phyloP scores from a whole-genome alignment of 64 coral and sea anemone genomes.

The Stichodactyla mertensii region DNA sequence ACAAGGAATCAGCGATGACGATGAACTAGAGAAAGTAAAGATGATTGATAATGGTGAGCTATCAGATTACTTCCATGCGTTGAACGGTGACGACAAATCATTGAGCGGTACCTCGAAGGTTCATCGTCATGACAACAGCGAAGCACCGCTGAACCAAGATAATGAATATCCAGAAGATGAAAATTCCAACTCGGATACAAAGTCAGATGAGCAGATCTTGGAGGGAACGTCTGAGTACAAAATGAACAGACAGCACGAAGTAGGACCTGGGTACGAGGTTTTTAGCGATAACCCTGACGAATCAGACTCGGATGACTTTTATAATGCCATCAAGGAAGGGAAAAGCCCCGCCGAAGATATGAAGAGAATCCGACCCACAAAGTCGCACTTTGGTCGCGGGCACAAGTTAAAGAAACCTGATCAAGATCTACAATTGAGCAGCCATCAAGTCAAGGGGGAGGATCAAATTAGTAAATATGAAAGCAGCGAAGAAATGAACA shows the following conservation, averaged over 20 bases:
- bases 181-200: neutral
- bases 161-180: slow-evolving; percentile 19
- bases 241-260: slow-evolving; percentile 20
- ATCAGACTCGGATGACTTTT: slow-evolving; percentile 59
- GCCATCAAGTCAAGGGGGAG: neutral
- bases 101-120: neutral
- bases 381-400: slow-evolving; percentile 24
- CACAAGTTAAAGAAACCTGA: neutral
- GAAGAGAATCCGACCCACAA: slow-evolving; percentile 31
- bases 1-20: slow-evolving; percentile 30
- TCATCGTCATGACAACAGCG: neutral
- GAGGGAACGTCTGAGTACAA: slow-evolving; percentile 21
- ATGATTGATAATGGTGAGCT: slow-evolving; percentile 73
- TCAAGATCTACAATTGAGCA: neutral
- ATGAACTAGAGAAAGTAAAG: slow-evolving; percentile 45
- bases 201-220: neutral
- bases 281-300: slow-evolving; percentile 18
- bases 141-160: neutral
- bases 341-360: slow-evolving; percentile 28
- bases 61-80: slow-evolving; percentile 80
- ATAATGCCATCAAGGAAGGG: slow-evolving; percentile 51
- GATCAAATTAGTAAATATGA: neutral
- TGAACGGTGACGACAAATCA: slow-evolving; percentile 49
- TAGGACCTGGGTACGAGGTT: slow-evolving; percentile 14
- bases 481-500: neutral